A percentile compares a stretch with the other conserved stretches of the same genome.
Conservation (phyloP, 2,888 invertebrate species). For the Horisme vitalbata region DNA sequence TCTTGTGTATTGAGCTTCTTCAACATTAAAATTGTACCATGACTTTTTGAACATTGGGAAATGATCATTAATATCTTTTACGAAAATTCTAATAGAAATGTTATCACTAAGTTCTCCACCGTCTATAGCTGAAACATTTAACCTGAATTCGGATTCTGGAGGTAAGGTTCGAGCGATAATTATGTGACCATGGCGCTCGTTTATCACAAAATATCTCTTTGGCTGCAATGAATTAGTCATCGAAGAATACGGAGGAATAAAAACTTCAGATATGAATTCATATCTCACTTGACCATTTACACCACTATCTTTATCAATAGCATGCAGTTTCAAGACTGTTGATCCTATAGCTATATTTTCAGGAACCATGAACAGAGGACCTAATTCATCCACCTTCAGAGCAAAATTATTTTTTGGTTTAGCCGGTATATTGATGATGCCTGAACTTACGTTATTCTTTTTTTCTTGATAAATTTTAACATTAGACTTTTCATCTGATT, state of each 20-base stretch:
- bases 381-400: constrained; percentile 53
- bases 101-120: constrained; percentile 88
- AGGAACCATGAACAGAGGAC: constrained; percentile 86
- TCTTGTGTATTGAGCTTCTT: constrained; percentile 89
- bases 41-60: constrained; percentile 91
- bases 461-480: constrained; percentile 73
- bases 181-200: constrained; percentile 89
- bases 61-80: constrained; percentile 92
- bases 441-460: constrained; percentile 53
- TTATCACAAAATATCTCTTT: constrained; percentile 88
- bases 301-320: constrained; percentile 88
- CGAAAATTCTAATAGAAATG: constrained; percentile 86
- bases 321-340: constrained; percentile 86
- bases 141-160: constrained; percentile 88
- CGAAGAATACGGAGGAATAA: constrained; percentile 80
- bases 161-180: constrained; percentile 87
- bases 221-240: constrained; percentile 71
- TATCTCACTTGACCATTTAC: constrained; percentile 88
- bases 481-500: constrained; percentile 81
- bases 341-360: constrained; percentile 89
- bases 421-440: constrained; percentile 55
- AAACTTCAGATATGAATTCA: constrained; percentile 86
- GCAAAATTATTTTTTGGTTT: constrained; percentile 69
- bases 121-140: constrained; percentile 90
- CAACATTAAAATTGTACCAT: constrained; percentile 91